Evolutionary conservation across 2,113 vertebrate genomes (phyloP).

Genomic region (Labeo rohita): DNA sequence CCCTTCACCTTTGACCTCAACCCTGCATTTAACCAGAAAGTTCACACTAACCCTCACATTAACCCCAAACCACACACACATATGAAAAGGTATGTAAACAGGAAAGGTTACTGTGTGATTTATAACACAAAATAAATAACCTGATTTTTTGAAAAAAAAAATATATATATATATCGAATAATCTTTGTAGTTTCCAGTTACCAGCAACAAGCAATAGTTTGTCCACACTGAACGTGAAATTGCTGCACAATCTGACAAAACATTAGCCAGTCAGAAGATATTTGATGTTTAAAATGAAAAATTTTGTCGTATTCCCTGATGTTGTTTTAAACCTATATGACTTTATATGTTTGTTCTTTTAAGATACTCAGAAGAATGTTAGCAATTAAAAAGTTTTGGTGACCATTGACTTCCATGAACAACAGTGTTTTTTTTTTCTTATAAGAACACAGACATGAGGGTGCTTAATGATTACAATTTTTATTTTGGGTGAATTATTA

Average conservation of each 20-base stretch:
- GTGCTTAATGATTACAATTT: not conserved
- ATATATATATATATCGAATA: no score
- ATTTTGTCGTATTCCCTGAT: not conserved
- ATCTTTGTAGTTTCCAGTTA: no score
- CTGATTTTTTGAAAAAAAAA: not conserved
- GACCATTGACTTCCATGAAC: not conserved
- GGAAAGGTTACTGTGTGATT: not conserved
- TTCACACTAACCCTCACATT: constrained; percentile 2
- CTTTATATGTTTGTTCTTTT: no score
- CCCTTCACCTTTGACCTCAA: constrained; percentile 31
- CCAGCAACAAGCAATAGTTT: not conserved
- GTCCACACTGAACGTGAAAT: not conserved
- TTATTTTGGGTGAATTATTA: not conserved
- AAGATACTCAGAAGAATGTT: not conserved
- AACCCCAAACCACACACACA: constrained; percentile 27
- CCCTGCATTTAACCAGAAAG: constrained; percentile 12
- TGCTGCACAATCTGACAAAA: not conserved
- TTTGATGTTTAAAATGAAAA: not conserved
- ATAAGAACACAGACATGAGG: not conserved
- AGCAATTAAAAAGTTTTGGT: not conserved
- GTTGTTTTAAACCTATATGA: not conserved
- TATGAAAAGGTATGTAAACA: constrained; percentile 9
- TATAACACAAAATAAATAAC: not conserved
- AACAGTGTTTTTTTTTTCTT: not conserved
- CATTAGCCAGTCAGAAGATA: not conserved